Percentiles rank a stretch among this genome's conserved stretches.
Evolutionary conservation across 2,888 invertebrate species (phyloP).

Genomic region (Ctenicera cuprea): DNA sequence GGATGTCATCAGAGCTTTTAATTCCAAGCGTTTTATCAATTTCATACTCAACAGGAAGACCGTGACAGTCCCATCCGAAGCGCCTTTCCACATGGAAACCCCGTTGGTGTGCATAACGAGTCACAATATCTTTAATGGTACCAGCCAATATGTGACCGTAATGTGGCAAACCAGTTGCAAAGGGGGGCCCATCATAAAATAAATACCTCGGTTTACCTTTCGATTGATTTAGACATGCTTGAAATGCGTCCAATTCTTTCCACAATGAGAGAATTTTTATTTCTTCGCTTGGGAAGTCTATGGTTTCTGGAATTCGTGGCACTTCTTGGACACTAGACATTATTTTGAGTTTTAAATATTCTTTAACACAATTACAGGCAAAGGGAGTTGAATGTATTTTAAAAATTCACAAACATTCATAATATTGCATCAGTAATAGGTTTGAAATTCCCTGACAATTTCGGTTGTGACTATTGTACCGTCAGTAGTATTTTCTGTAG

Average conservation of each 20-base stretch:
- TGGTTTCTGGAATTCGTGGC: conserved; percentile 84
- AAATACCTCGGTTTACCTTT: conserved; percentile 93
- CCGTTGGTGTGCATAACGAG: conserved; percentile 96
- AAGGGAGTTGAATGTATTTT: background rate
- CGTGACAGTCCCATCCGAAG: conserved; percentile 99
- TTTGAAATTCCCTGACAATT: conserved; percentile 16
- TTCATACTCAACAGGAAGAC: conserved; percentile 96
- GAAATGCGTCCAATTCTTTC: conserved; percentile 92
- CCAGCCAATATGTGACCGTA: conserved; percentile 99
- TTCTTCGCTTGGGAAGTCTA: conserved; percentile 94
- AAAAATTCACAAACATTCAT: background rate
- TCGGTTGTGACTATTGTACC: too few relatives aligned
- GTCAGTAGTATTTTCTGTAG: too few relatives aligned
- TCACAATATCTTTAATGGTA: conserved; percentile 98
- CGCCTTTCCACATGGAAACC: conserved; percentile 94
- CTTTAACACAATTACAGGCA: background rate
- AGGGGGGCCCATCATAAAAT: conserved; percentile 99
- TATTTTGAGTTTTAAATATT: background rate
- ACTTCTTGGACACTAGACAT: conserved; percentile 62
- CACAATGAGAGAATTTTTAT: conserved; percentile 88
- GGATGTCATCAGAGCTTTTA: conserved; percentile 96
- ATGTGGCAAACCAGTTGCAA: conserved; percentile 99
- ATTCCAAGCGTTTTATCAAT: conserved; percentile 93
- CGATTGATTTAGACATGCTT: conserved; percentile 91
- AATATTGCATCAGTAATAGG: background rate